Evolutionary conservation across 2,797 vertebrate species (phyloP).

Genomic region (Coilia nasus): DNA sequence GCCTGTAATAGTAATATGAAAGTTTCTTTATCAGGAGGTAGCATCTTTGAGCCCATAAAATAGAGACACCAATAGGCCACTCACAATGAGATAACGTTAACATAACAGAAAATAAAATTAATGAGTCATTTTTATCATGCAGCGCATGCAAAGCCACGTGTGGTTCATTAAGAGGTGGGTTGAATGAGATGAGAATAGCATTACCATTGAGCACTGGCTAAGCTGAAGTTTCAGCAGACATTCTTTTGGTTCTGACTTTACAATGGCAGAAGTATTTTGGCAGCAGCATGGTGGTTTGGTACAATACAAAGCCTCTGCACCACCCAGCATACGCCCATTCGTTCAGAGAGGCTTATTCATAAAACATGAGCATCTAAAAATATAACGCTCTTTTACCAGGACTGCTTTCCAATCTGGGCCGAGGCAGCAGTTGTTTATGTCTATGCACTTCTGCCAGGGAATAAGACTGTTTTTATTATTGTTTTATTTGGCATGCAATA

Average conservation of each 20-base stretch:
- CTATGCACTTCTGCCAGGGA: slow-evolving; percentile 39
- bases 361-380: slow-evolving; percentile 77
- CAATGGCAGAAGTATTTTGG: background rate
- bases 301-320: slow-evolving; percentile 24
- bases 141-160: background rate
- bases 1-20: background rate
- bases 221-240: background rate
- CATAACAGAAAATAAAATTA: background rate
- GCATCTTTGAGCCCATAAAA: background rate
- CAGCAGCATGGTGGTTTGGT: slow-evolving; percentile 17
- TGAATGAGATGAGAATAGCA: background rate
- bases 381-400: slow-evolving; percentile 65
- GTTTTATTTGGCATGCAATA: background rate
- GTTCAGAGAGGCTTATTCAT: slow-evolving; percentile 67
- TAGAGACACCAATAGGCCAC: no score
- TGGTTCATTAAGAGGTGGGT: background rate
- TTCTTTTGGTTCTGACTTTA: background rate
- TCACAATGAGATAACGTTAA: background rate
- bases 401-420: slow-evolving; percentile 68
- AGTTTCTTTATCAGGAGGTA: background rate
- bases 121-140: background rate
- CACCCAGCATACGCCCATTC: background rate
- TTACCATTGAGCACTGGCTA: background rate
- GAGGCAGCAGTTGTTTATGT: slow-evolving; percentile 55
- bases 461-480: background rate